Evolutionary conservation across 23 tunicate genomes (phyloP), one percentile per base, ranked within the genome.

Genomic region (Trididemnum nubilum): DNA sequence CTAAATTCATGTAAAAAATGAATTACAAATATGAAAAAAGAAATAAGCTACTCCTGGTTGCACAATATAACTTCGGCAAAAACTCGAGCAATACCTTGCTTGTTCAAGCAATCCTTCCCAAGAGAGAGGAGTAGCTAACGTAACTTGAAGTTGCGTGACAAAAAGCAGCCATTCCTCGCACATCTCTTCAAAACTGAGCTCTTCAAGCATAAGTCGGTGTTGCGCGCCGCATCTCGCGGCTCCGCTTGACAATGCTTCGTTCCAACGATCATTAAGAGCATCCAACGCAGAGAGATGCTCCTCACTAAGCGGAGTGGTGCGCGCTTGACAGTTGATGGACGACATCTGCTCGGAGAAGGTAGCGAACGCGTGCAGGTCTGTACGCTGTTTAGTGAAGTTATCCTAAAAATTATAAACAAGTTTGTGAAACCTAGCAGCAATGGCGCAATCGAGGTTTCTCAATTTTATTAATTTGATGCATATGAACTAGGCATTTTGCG

Each of bases 151-250:
- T 76, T 91, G 97, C 33, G 97, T 77, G 25, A 91, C 85, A 51
- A 85, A 91, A 26, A 91, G 73, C 97, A 91, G 81, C 97, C 97
- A 91, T 7, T 78, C 66, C 58, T 85, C 87, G 60, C 97, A 91
- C 33, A 58, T 81, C n/a, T 91, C 84, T 4, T 37, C 33, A 34
- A 91, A 91, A 12, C 76, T 66, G 35, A 85, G 69, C 33, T 32
- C 51, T 2, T 37, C 18, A 31, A 67, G 74, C 38, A 67, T 32
- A 2, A 7, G 37, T 9, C 7, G 26, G 22, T 31, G 38, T n/a
- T 7, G 21, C n/a, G 37, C 7, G 7, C 9, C 38, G 33, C 38
- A 67, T 32, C 37, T 37, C 7, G 74, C 74, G 4, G 38, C 22
- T 3, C 26, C 7, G 9, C 38, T 22, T 34, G 71, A 71, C 23